Evolutionary conservation across 2,888 invertebrate genomes (phyloP), one percentile per base, ranked within the genome.

Genomic region (Phengaris arion): DNA sequence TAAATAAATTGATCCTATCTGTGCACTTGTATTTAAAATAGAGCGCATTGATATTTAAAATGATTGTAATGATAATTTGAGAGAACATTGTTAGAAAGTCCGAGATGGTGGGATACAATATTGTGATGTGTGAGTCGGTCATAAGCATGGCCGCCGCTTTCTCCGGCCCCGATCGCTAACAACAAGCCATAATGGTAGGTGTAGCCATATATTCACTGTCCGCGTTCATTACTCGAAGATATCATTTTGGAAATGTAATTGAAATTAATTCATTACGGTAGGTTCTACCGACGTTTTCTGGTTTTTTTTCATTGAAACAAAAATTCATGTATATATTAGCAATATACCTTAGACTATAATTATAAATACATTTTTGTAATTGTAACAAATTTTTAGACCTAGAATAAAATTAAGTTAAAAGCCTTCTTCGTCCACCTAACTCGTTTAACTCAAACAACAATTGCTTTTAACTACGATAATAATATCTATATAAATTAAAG

Each of bases 61-160:
- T 64, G 12, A 59, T 64, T 64, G 8, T 12, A 52, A 52, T 52
- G 52, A 64, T 64, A 22, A 64, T 64, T 35, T 64, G 64, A 64
- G 64, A 64, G 64, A 35, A 64, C 64, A 64, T 35, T 64, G 35
- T 64, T 64, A 35, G 64, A 64, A 64, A 64, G 64, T 64, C 9
- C 9, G 52, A 52, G 52, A 52, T 52, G 52, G 52, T 46, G 46
- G 48, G 12, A 55, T 73, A 73, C 54, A 57, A 57, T 70, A 70
- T 75, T 75, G 75, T 75, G 75, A 75, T 70, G 75, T 57, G 75
- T 55, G 68, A 51, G 70, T 46, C 70, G 75, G 75, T 75, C 69
- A 55, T 55, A 75, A 51, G 35, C 35, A 35, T 35, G 35, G 35
- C 59, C 70, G 57, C 70, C 54, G 70, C 75, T 75, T 75, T 75